Base-by-base conservation (phyloP, 2,888 invertebrate species). In the Drosophila nr. fundita region DNA sequence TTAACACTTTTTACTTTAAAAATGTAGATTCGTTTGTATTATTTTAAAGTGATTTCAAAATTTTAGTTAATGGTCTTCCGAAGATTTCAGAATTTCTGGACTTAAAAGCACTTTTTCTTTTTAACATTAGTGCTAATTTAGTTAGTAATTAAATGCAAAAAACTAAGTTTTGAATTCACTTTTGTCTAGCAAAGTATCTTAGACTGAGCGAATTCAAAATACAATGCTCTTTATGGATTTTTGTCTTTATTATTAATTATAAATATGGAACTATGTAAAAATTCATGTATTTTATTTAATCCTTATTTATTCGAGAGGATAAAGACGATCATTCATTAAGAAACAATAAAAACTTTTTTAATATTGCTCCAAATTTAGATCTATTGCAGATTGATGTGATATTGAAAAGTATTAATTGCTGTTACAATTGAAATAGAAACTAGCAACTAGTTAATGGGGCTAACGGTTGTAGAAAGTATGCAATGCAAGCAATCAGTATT, bases 371-470 rank as follows among this genome's bases (percentile, higher is more conserved):
- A 55, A 38, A 13, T 27, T 55, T 55, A 4, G 54, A 55, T 27
- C 36, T 27, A 18, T 27, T 38, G 36, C 10, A 18, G 18, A 27
- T 34, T 11, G 8, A 27, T 49, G 13, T 21, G 13, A 29, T 15
- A 21, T 34, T 49, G 42, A 34, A 36, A 24, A 69, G 8, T 40
- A 24, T 42, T 69, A 42, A 55, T 32, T 27, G 15, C n/a, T 60
- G 36, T 36, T 68, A 27, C 24, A 66, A 36, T 66, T 36, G 38
- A 21, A 10, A 18, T 13, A 38, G 38, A 29, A 55, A 27, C 55
- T 38, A 38, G 55, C 36, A 55, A 38, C 36, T 18, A 27, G 55
- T 38, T 38, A 55, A 55, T 55, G 27, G 55, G 55, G 55, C 38
- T 38, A 38, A 24, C 36, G 13, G 27, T n/a, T 4, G 24, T 27